Percentiles rank a stretch among this genome's conserved stretches.
Conservation (phyloP, 2,888 invertebrate genomes). For the Loripinus fragilis region DNA sequence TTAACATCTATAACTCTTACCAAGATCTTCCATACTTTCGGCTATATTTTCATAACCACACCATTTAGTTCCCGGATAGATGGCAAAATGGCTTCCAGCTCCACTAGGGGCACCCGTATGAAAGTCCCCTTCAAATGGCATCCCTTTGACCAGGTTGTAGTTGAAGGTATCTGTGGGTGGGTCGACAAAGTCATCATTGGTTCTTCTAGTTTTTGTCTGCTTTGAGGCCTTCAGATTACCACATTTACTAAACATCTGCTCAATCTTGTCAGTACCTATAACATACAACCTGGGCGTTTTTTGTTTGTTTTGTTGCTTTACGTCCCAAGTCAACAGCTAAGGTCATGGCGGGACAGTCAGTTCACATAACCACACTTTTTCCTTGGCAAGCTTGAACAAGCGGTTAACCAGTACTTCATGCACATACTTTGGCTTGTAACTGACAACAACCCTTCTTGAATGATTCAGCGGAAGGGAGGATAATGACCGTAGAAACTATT, state of each 20-base stretch:
- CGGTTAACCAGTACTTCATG: too few relatives aligned
- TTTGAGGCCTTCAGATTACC: not conserved
- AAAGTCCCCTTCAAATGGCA: slow-evolving; percentile 56
- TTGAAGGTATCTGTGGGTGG: slow-evolving; percentile 41
- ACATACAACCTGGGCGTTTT: too few relatives aligned
- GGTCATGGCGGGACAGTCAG: too few relatives aligned
- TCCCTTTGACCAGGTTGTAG: slow-evolving; percentile 37
- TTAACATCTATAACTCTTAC: too few relatives aligned
- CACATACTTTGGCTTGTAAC: too few relatives aligned
- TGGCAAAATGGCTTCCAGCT: slow-evolving; percentile 57
- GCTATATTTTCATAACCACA: slow-evolving; percentile 66
- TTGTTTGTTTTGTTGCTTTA: too few relatives aligned
- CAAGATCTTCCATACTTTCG: slow-evolving; percentile 57
- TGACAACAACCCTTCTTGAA: too few relatives aligned
- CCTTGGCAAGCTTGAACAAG: too few relatives aligned
- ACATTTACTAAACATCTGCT: slow-evolving; percentile 49
- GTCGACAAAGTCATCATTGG: slow-evolving; percentile 30
- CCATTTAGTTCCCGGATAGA: slow-evolving; percentile 69
- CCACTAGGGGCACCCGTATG: slow-evolving; percentile 62
- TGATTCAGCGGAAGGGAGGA: too few relatives aligned
- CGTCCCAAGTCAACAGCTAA: too few relatives aligned
- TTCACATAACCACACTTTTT: too few relatives aligned
- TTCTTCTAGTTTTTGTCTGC: slow-evolving; percentile 13
- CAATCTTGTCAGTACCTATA: slow-evolving; percentile 41
- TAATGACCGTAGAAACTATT: too few relatives aligned